A percentile compares a stretch with the other conserved stretches of the same genome.
These are phyloP conservation scores for Drosophila gunungcola DNA, from an alignment of 1,140 invertebrate species.

Conservation along the genomic window DNA sequence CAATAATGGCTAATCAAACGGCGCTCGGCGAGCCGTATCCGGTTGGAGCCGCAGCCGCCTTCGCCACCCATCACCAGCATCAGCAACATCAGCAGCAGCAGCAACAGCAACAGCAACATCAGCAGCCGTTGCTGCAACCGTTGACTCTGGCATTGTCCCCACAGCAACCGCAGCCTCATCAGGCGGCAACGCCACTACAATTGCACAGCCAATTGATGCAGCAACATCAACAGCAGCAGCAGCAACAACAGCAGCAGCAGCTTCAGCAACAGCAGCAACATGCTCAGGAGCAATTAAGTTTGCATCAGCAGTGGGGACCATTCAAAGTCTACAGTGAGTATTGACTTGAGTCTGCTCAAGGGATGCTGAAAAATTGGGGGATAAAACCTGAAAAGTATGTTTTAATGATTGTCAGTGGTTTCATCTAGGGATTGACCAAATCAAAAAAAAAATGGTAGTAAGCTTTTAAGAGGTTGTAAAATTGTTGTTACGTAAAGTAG, in stretches of 20 bases:
- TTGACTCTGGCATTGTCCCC: slow-evolving; percentile 77
- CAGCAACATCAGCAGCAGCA: slow-evolving; percentile 84
- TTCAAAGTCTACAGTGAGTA: slow-evolving; percentile 89
- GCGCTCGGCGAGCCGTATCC: slow-evolving; percentile 58
- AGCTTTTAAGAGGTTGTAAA: neutral
- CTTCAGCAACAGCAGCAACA: slow-evolving; percentile 60
- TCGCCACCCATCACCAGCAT: slow-evolving; percentile 46
- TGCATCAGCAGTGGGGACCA: slow-evolving; percentile 83
- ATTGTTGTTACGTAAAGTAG: neutral
- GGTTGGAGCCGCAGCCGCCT: slow-evolving; percentile 48
- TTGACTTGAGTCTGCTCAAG: slow-evolving; percentile 37
- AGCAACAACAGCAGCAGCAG: slow-evolving; percentile 65
- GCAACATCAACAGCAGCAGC: slow-evolving; percentile 73
- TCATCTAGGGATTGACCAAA: neutral
- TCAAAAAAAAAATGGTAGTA: neutral
- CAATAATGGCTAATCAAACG: slow-evolving; percentile 84
- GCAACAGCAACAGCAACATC: slow-evolving; percentile 58
- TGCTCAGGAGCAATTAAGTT: slow-evolving; percentile 75
- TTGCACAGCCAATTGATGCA: slow-evolving; percentile 79
- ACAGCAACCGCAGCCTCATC: slow-evolving; percentile 73
- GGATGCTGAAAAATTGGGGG: neutral
- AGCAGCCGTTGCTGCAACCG: slow-evolving; percentile 70
- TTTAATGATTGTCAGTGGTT: slow-evolving; percentile 6
- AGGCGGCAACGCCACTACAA: slow-evolving; percentile 62
- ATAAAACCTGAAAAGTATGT: slow-evolving; percentile 2